Percentiles rank a stretch among this genome's conserved stretches.
These are phyloP conservation scores for Apoda limacodes DNA, from an alignment of 2,888 invertebrate genomes.

Conservation along the genomic window DNA sequence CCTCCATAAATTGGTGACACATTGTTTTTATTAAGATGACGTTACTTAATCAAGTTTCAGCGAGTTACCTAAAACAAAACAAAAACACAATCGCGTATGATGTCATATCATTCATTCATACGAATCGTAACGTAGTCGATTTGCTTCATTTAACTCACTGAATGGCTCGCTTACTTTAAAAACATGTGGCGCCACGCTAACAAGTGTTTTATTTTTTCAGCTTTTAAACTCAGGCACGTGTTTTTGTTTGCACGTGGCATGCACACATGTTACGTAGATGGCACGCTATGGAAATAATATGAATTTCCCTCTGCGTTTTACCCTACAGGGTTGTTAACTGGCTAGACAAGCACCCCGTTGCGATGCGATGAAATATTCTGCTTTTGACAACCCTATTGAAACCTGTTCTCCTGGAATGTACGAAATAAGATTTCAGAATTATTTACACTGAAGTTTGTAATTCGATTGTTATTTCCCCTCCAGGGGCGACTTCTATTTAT, in stretches of 20 bases:
- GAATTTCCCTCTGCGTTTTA: constrained; percentile 21
- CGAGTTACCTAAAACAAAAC: no score
- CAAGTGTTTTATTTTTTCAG: constrained; percentile 18
- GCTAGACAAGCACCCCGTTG: constrained; percentile 28
- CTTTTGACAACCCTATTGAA: constrained; percentile 43
- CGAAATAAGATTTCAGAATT: no score
- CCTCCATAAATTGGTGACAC: no score
- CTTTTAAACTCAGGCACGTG: constrained; percentile 28
- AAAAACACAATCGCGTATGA: no score
- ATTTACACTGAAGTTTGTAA: no score
- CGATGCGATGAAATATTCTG: constrained; percentile 29
- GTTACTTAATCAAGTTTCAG: no score
- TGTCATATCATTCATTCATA: no score
- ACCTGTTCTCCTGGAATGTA: constrained; percentile 28
- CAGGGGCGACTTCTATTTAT: constrained; percentile 14
- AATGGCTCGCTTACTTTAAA: no score
- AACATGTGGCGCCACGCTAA: constrained; percentile 21
- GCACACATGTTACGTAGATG: constrained; percentile 38
- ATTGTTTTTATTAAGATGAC: no score
- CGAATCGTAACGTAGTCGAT: no score
- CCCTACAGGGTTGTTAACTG: constrained; percentile 28
- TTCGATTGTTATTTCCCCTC: constrained; percentile 28
- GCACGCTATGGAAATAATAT: constrained; percentile 39
- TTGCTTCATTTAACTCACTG: no score
- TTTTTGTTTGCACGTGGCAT: constrained; percentile 25